Evolutionary conservation across 1,140 invertebrate genomes (phyloP).

Genomic region (Meloidogyne hapla): DNA sequence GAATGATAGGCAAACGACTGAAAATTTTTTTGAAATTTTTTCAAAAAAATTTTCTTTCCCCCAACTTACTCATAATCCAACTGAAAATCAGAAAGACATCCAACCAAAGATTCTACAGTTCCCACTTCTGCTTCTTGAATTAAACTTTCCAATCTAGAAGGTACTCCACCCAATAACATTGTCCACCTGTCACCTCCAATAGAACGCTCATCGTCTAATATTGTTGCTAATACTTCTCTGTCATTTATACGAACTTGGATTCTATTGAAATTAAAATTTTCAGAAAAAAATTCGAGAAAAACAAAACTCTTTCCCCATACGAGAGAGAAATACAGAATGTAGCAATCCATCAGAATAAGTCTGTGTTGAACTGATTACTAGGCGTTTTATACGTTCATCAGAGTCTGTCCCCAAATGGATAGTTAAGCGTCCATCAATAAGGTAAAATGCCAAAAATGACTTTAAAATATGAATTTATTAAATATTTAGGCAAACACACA

Average conservation of each 20-base stretch:
- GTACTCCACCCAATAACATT: constrained; percentile 46
- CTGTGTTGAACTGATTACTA: constrained; percentile 50
- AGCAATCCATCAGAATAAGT: constrained; percentile 57
- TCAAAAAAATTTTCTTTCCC: not conserved
- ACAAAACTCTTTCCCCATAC: constrained; percentile 47
- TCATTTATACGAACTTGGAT: constrained; percentile 57
- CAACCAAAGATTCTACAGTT: constrained; percentile 49
- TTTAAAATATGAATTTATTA: constrained; percentile 6
- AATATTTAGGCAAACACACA: too few species aligned
- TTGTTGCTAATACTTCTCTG: constrained; percentile 48
- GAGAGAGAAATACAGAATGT: constrained; percentile 58
- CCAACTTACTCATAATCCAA: constrained; percentile 53
- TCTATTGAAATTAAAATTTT: constrained; percentile 28
- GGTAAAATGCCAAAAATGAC: constrained; percentile 58
- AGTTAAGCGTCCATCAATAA: constrained; percentile 54
- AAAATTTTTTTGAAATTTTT: constrained; percentile 8
- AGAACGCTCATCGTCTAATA: constrained; percentile 48
- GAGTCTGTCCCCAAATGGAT: constrained; percentile 57
- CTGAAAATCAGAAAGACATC: constrained; percentile 62
- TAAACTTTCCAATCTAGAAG: constrained; percentile 25
- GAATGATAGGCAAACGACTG: constrained; percentile 52
- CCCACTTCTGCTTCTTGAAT: constrained; percentile 47
- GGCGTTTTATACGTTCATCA: constrained; percentile 43
- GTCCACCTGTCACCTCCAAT: constrained; percentile 41
- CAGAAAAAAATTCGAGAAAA: too few species aligned